Percentiles rank a stretch among this genome's conserved stretches.
Evolutionary conservation across 2,113 vertebrate species (phyloP).

Genomic region (Nasalis larvatus): DNA sequence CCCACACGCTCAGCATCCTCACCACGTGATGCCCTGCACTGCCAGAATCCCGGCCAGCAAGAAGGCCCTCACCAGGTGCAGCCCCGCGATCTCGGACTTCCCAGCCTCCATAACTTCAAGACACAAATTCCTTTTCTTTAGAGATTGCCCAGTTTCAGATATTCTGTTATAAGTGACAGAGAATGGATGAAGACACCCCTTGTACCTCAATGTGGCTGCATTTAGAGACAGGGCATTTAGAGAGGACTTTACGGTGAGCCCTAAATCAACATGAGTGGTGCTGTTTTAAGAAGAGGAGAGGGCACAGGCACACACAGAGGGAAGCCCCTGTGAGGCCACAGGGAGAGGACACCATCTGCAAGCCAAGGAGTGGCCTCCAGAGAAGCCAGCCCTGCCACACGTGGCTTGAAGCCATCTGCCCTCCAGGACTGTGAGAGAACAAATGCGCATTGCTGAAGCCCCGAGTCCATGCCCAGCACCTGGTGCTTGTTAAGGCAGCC

Average conservation of each 20-base stretch:
- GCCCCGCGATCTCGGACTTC: not conserved
- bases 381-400: not conserved
- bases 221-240: not conserved
- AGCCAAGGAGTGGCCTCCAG: not conserved
- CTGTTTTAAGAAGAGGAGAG: not conserved
- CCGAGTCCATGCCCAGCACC: fast-evolving
- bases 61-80: not conserved
- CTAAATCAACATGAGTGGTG: no score
- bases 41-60: not conserved
- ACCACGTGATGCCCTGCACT: not conserved
- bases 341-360: not conserved
- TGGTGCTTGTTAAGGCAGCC: not conserved
- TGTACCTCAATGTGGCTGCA: not conserved
- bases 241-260: not conserved
- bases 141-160: not conserved
- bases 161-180: not conserved
- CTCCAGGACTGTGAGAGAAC: not conserved
- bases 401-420: not conserved
- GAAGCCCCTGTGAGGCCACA: fast-evolving
- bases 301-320: not conserved
- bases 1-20: fast-evolving
- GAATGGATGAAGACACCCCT: not conserved
- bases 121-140: not conserved
- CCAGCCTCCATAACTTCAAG: not conserved
- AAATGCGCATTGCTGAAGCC: not conserved